Conservation (phyloP, 2,797 vertebrate species). For the Schizopygopsis pylzovi region DNA sequence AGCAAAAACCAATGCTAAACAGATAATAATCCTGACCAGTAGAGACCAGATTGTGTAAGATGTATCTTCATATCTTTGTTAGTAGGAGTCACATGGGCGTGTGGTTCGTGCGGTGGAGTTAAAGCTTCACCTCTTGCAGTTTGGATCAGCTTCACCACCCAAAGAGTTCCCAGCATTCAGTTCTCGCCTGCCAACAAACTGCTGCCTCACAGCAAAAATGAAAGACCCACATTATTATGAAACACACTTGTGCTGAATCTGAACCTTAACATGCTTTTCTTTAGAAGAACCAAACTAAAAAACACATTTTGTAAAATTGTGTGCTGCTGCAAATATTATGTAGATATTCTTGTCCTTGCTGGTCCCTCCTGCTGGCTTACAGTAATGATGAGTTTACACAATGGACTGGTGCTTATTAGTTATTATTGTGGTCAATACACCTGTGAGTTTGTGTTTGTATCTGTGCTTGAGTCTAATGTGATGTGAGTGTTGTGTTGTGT, state of each 20-base stretch:
- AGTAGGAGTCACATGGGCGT: slow-evolving; percentile 28
- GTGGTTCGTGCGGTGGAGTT: slow-evolving; percentile 42
- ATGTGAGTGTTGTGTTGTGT: background rate
- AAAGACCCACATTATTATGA: background rate
- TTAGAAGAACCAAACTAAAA: slow-evolving; percentile 6
- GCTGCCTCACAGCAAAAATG: slow-evolving; percentile 8
- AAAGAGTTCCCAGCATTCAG: slow-evolving; percentile 33
- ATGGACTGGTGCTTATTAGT: background rate
- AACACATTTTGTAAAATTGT: background rate
- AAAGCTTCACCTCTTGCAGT: slow-evolving; percentile 14
- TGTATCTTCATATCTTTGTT: background rate
- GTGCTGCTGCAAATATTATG: background rate
- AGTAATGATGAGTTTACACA: background rate
- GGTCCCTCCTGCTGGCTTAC: background rate
- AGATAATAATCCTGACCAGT: background rate
- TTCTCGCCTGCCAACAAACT: slow-evolving; percentile 35
- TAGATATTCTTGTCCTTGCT: background rate
- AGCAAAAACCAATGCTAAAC: background rate
- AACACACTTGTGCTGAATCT: slow-evolving; percentile 14
- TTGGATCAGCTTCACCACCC: slow-evolving; percentile 33
- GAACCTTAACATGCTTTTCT: background rate
- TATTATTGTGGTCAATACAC: background rate
- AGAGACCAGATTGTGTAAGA: slow-evolving; percentile 7
- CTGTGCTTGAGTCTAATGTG: slow-evolving; percentile 27
- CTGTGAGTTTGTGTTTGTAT: slow-evolving; percentile 16